A percentile compares a stretch with the other conserved stretches of the same genome.
These are phyloP conservation scores for Yponomeuta plumbellus DNA, from an alignment of 2,888 invertebrate genomes.

Conservation along the genomic window DNA sequence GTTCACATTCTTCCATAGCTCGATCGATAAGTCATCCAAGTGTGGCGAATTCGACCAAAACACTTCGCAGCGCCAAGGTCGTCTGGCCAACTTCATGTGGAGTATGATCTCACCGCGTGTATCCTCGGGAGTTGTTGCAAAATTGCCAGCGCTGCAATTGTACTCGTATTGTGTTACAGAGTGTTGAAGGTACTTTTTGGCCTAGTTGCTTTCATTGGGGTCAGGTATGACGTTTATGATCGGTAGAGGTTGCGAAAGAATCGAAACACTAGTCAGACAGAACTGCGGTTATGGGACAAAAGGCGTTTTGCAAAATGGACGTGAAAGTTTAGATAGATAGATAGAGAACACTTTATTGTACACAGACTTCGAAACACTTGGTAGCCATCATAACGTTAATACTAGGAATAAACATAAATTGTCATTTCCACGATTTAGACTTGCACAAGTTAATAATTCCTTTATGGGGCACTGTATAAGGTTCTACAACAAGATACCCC, in stretches of 20 bases:
- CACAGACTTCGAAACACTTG: no score
- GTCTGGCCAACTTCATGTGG: background rate
- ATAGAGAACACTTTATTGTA: no score
- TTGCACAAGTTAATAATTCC: no score
- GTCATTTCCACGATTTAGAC: no score
- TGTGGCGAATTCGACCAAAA: background rate
- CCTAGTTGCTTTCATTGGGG: background rate
- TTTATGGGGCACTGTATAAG: no score
- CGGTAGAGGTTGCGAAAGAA: background rate
- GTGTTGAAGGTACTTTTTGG: background rate
- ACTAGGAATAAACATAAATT: no score
- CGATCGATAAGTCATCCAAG: background rate
- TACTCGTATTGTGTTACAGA: constrained; percentile 3
- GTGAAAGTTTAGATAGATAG: no score
- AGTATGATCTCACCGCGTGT: background rate
- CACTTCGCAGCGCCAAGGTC: background rate
- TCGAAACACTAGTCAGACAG: no score
- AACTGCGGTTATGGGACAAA: no score
- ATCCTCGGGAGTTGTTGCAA: background rate
- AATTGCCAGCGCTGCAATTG: background rate
- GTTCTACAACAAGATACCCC: no score
- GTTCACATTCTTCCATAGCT: background rate
- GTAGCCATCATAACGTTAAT: no score
- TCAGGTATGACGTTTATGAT: background rate
- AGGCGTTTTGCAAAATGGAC: no score